Conservation (phyloP, 2,888 invertebrate genomes). For the Drosophila cognata region DNA sequence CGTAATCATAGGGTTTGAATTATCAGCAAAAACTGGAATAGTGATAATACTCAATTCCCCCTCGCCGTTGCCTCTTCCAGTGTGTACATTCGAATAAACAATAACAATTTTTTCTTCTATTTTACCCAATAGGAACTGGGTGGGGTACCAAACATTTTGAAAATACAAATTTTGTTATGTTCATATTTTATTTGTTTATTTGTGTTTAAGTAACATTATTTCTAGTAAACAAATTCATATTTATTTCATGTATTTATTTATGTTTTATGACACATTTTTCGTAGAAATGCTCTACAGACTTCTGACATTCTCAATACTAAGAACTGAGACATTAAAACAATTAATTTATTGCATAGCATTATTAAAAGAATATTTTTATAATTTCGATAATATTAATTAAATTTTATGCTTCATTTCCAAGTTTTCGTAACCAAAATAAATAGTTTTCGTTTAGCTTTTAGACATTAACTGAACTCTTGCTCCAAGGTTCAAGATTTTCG, state of each 20-base stretch:
- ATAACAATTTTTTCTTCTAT: neutral
- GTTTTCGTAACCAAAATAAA: neutral
- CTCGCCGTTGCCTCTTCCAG: neutral
- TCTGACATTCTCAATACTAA: neutral
- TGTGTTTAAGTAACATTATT: neutral
- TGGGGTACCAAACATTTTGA: neutral
- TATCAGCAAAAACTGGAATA: constrained; percentile 45
- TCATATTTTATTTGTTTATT: neutral
- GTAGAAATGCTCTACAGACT: neutral
- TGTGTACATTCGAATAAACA: constrained; percentile 1
- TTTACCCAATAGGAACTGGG: neutral
- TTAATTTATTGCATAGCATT: neutral
- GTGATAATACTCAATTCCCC: constrained; percentile 38
- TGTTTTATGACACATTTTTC: neutral
- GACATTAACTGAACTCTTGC: neutral
- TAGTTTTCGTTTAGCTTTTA: neutral
- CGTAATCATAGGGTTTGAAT: constrained; percentile 29
- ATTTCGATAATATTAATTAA: neutral
- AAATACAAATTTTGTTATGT: neutral
- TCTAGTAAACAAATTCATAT: constrained; percentile 8
- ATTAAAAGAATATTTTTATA: neutral
- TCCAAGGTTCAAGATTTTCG: neutral
- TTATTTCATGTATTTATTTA: neutral
- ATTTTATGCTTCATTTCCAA: neutral
- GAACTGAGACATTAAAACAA: neutral